Percentiles rank a stretch among this genome's conserved stretches.
phyloP scores from a whole-genome alignment of 2,113 vertebrate genomes.

The Nesospiza acunhae region DNA sequence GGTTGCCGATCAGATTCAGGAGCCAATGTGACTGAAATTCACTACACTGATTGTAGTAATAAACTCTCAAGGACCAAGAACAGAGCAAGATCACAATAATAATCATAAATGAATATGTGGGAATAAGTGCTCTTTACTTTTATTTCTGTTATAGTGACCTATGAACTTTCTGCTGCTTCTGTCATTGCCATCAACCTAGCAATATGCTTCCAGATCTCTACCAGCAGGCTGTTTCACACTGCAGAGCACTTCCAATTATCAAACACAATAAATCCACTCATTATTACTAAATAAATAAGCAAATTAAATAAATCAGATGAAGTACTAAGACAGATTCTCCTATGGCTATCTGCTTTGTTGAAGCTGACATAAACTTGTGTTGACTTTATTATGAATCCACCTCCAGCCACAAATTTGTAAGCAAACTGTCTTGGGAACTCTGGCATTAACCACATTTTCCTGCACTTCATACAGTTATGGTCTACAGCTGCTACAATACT shows the following conservation, averaged over 20 bases:
- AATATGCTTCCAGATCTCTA: not conserved
- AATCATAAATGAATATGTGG: not conserved
- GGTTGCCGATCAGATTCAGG: not conserved
- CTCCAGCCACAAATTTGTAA: slow-evolving; percentile 48
- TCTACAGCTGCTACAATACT: not conserved
- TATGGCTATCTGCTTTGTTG: slow-evolving; percentile 34
- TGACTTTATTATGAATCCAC: slow-evolving; percentile 67
- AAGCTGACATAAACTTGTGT: not conserved
- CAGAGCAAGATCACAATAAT: not conserved
- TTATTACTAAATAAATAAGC: slow-evolving; percentile 37
- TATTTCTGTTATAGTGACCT: not conserved
- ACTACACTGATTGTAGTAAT: not conserved
- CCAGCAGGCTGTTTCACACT: not conserved
- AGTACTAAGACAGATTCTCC: slow-evolving; percentile 43
- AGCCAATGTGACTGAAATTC: not conserved
- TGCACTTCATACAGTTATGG: not conserved
- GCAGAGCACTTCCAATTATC: not conserved
- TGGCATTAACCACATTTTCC: slow-evolving; percentile 20
- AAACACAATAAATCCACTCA: slow-evolving; percentile 6
- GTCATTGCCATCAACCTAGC: not conserved
- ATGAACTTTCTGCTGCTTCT: not conserved
- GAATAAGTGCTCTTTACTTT: not conserved
- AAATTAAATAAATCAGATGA: slow-evolving; percentile 27
- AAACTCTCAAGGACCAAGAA: not conserved
- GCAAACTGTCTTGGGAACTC: slow-evolving; percentile 29